These are phyloP conservation scores for Orthonevra nobilis DNA, from an alignment of 2,888 invertebrate species.

Conservation along the genomic window DNA sequence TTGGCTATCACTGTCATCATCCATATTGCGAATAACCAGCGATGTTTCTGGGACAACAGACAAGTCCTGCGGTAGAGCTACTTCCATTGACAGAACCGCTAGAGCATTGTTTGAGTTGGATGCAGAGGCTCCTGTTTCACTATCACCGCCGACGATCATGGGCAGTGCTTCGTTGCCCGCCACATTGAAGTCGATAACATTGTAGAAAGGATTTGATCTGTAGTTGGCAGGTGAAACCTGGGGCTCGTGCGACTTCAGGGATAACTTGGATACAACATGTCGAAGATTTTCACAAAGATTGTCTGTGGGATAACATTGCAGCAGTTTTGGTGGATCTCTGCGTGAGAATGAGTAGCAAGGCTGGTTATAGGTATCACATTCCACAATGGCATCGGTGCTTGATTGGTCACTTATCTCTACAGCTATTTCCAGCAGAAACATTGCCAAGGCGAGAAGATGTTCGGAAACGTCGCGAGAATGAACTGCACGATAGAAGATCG, in stretches of 20 bases:
- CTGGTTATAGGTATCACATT: constrained; percentile 75
- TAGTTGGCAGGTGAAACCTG: constrained; percentile 82
- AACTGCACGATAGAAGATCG: constrained; percentile 91
- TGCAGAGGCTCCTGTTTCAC: constrained; percentile 73
- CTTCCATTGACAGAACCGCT: constrained; percentile 78
- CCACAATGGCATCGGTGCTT: constrained; percentile 74
- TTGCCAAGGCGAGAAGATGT: constrained; percentile 91
- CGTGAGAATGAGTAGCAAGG: constrained; percentile 74
- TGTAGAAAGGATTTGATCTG: constrained; percentile 83
- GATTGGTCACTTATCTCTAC: constrained; percentile 79
- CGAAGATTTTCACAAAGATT: constrained; percentile 89
- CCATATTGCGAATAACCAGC: constrained; percentile 77
- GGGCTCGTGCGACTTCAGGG: constrained; percentile 82
- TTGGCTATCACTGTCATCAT: constrained; percentile 74
- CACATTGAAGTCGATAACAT: constrained; percentile 89
- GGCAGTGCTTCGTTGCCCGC: constrained; percentile 83
- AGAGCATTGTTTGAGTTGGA: constrained; percentile 73
- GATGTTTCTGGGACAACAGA: constrained; percentile 79
- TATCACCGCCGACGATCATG: constrained; percentile 78
- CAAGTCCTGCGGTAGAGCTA: constrained; percentile 80
- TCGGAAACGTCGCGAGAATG: constrained; percentile 89
- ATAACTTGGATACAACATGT: constrained; percentile 84
- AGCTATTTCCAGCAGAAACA: constrained; percentile 93
- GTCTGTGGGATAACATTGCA: constrained; percentile 87
- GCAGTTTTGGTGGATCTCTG: constrained; percentile 78